A percentile compares a stretch with the other conserved stretches of the same genome.
phyloP scores from a whole-genome alignment of 2,797 vertebrate genomes.

The Sciaenops ocellatus region DNA sequence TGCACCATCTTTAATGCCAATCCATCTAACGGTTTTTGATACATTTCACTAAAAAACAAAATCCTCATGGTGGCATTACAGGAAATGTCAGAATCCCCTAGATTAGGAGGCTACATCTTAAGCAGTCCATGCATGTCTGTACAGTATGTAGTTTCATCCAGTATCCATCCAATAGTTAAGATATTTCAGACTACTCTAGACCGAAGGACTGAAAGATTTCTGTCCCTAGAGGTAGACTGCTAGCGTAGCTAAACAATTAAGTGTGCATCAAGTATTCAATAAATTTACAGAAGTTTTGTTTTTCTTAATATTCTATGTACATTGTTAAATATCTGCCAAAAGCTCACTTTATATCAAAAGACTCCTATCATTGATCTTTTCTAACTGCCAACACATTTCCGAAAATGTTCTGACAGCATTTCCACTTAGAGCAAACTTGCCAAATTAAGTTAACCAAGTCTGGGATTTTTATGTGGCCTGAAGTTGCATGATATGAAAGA shows the following conservation, averaged over 20 bases:
- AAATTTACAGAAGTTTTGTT: background rate
- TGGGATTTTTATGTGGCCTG: slow-evolving; percentile 10
- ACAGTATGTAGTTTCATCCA: background rate
- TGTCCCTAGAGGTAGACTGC: background rate
- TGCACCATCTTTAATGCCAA: background rate
- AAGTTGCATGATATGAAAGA: background rate
- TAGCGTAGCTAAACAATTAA: background rate
- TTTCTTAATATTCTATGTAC: background rate
- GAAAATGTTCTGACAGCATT: background rate
- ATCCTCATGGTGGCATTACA: background rate
- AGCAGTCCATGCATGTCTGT: background rate
- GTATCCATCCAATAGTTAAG: background rate
- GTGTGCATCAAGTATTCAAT: background rate
- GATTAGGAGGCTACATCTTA: background rate
- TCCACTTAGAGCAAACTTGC: background rate
- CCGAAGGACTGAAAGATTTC: background rate
- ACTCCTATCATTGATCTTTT: background rate
- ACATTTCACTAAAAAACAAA: background rate
- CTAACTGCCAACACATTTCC: background rate
- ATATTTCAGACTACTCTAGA: no score
- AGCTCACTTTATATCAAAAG: background rate
- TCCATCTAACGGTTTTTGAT: background rate
- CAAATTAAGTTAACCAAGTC: slow-evolving; percentile 19
- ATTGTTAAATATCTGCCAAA: background rate
- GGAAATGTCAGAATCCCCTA: background rate